Evolutionary conservation across 2,888 invertebrate species (phyloP), one percentile per base, ranked within the genome.

Genomic region (Lasioglossum malachurum): DNA sequence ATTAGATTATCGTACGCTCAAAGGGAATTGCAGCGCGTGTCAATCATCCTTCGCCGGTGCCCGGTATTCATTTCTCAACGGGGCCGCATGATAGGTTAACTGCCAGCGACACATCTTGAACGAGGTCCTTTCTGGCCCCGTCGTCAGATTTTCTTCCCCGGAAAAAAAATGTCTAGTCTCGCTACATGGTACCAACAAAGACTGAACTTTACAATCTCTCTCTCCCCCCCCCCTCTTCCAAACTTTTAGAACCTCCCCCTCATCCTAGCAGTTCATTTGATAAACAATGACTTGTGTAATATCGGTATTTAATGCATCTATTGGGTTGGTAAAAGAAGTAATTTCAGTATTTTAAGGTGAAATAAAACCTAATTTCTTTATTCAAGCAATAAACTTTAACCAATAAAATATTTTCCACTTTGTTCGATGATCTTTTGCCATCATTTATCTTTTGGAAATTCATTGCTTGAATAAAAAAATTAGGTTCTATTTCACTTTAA

Each of bases 61-160:
- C 82, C 82, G 82, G 77, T 80, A 86, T 87, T 86, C 89, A 87
- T 89, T 82, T 82, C 87, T 89, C 87, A 86, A 80, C 80, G 87
- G 74, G 71, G 73, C 73, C 71, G 49, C 82, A 83, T 76, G 87
- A 87, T 86, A 89, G 87, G 85, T 89, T 89, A 89, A 81, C 80
- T 64, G 76, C 77, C 75, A 87, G 60, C 84, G 82, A 87, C 82
- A 84, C 73, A 78, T 78, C 67, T 78, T 49, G 78, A 87, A 80
- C 64, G 23, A 53, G 23, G 53, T 53, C 53, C 53, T 53, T 53
- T 53, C 53, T 53, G 53, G 23, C 49, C 19, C 19, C 49, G 49
- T 19, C 49, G 49, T 49, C 19, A 5, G 23, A 23, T 53, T 49
- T 49, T 46, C 16, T 46, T 16, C 46, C 49, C 19, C 19, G 4